Conservation (phyloP, 2,888 invertebrate species). For the Empis stercorea region DNA sequence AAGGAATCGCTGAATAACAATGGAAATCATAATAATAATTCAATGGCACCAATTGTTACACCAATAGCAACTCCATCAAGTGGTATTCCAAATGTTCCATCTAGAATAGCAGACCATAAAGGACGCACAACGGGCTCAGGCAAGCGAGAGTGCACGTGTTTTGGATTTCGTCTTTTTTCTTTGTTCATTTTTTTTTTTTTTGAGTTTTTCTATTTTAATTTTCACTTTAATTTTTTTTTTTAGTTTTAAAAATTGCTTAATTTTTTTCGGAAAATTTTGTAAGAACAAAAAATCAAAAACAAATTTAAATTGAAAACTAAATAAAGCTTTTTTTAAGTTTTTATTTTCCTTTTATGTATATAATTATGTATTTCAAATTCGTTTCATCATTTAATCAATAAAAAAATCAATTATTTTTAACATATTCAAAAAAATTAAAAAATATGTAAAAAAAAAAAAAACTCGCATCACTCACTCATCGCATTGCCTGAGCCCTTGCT, state of each 20-base stretch:
- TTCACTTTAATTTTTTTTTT: slow-evolving; percentile 8
- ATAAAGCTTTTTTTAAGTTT: not conserved
- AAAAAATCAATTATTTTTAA: not conserved
- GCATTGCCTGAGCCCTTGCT: slow-evolving; percentile 21
- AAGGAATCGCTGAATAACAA: slow-evolving; percentile 36
- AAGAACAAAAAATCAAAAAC: too few relatives aligned
- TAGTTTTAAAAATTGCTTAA: slow-evolving; percentile 3
- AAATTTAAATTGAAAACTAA: too few relatives aligned
- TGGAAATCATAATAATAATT: slow-evolving; percentile 39
- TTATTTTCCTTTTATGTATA: not conserved
- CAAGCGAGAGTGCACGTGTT: slow-evolving; percentile 23
- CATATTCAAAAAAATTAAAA: too few relatives aligned
- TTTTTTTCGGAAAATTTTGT: not conserved
- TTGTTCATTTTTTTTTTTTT: slow-evolving; percentile 5
- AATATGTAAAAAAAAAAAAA: not conserved
- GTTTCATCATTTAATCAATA: too few relatives aligned
- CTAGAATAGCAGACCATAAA: not conserved
- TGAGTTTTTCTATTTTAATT: slow-evolving; percentile 4
- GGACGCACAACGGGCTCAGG: slow-evolving; percentile 24
- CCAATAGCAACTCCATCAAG: slow-evolving; percentile 24
- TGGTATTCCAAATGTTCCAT: slow-evolving; percentile 16
- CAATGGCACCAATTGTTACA: slow-evolving; percentile 1
- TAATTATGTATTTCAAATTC: not conserved
- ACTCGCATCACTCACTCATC: slow-evolving; percentile 17
- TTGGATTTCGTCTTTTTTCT: slow-evolving; percentile 15